Base-by-base conservation (phyloP, 92 coral and sea anemone genomes). In the Anthopleura xanthogrammica region DNA sequence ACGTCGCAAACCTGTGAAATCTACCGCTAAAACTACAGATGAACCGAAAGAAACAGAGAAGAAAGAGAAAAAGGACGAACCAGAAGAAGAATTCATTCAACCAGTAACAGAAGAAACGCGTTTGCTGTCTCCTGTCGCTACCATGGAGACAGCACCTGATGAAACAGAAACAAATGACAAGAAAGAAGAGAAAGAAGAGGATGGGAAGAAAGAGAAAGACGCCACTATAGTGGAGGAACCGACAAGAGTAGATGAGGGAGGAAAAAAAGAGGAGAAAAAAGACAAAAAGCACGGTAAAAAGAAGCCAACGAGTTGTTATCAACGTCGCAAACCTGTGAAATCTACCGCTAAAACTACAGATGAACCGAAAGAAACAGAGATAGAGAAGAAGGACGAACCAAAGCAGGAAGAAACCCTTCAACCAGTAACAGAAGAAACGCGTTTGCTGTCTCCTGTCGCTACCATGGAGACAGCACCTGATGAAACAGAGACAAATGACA, bases 191-290 rank as follows among this genome's bases (percentile, higher is more conserved):
- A 1, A 29, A 29, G 36, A 29, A 29, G 92, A 79, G 62, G 91
- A 76, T 58, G 74, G 77, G 82, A 64, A 77, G 48, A 82, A 85
- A 52, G 85, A 85, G 72, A 85, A 86, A 40, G 89, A 81, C 43
- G 83, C 86, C 66, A 83, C 84, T 60, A 76, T 80, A 87, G n/a
- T n/a, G n/a, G 95, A 87, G 24, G 91, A 82, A 29, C 55, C 48
- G 86, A 83, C 42, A n/a, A 76, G 79, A 17, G 14, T 72, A 24
- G 82, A 78, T 16, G 88, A 87, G 2, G 92, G 84, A 72, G 80
- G 65, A 54, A 77, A 94, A 86, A 87, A 76, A 48, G 87, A 17
- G 85, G 80, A 46, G 72, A 71, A 5, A 80, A 80, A 8, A 68
- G 77, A 12, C 39, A 12, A 24, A 89, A 85, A 42, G 91, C 83